phyloP scores from a whole-genome alignment of 2,113 vertebrate genomes.

The Ciconia boyciana region DNA sequence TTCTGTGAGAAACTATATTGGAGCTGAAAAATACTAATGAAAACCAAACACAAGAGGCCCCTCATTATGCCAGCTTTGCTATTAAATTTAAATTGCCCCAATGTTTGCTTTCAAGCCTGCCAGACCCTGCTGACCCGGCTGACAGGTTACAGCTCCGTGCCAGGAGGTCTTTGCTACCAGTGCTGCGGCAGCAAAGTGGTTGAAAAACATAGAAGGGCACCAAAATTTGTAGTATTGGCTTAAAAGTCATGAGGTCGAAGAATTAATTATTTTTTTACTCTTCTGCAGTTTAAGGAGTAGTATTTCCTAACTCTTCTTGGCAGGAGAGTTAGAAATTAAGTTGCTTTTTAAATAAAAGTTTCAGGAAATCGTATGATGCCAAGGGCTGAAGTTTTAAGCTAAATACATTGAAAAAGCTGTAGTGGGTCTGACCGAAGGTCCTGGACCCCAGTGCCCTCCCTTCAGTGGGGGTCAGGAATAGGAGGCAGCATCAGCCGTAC shows the following conservation, averaged over 20 bases:
- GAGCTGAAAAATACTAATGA: not conserved
- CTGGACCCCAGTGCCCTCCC: not conserved
- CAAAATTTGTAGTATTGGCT: not conserved
- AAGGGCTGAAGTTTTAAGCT: not conserved
- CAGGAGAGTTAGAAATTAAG: not conserved
- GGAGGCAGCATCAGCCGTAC: not conserved
- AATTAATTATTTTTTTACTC: not conserved
- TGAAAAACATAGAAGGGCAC: not conserved
- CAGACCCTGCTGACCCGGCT: not conserved
- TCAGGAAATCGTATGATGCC: not conserved
- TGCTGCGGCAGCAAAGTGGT: accelerated
- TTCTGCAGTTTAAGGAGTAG: not conserved
- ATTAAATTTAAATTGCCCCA: not conserved
- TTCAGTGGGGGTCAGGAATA: not conserved
- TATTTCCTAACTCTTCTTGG: not conserved
- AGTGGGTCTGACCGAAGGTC: not conserved
- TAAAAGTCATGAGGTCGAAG: not conserved
- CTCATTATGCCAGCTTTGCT: not conserved
- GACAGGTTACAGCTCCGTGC: not conserved
- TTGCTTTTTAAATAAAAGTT: not conserved
- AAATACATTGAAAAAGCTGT: not conserved
- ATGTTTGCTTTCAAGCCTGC: not conserved
- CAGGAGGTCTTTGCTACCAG: not conserved
- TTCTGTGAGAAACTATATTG: not conserved
- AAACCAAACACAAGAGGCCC: not conserved